Evolutionary conservation across 2,888 invertebrate species (phyloP), one percentile per base, ranked within the genome.

Genomic region (Tortrix viridana): DNA sequence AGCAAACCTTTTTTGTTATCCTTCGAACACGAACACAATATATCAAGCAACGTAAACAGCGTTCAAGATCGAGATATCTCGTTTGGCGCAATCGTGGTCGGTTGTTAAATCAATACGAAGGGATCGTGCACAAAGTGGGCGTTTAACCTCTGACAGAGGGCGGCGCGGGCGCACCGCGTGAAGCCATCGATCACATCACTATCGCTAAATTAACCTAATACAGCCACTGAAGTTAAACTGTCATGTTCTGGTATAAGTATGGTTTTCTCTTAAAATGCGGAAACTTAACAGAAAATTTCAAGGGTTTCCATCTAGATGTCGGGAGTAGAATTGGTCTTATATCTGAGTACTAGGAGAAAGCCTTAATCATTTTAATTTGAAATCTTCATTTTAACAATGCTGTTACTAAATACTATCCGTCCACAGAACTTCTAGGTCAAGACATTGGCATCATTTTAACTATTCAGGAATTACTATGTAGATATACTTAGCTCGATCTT

Each of bases 91-190:
- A 41, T 58, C 63, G 63, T 58, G 57, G 56, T 26, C 57, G 61
- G 50, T 46, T 53, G 63, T 55, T 55, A 55, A 58, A 63, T 63
- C 63, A 63, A 63, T 63, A 63, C 53, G 38, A 44, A 44, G 65
- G 60, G 60, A 26, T 65, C 65, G 65, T 65, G 65, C 65, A 46
- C 65, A 65, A 61, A 65, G 61, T 65, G 65, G 65, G 55, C 65
- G 60, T 65, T 65, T 65, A 60, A 65, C 60, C 65, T 65, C 60
- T 65, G 65, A 57, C 65, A 48, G 59, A 20, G 44, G 48, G 53
- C 48, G 50, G 65, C 60, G 65, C 60, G 26, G 49, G 43, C 58
- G 52, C 59, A 60, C 32, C 53, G 65, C 60, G 65, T 49, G 50
- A 54, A 60, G 55, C 54, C 47, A 60, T 65, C 65, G 56, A 61